Base-by-base conservation (phyloP, 2,113 vertebrate species). In the Saccopteryx leptura region DNA sequence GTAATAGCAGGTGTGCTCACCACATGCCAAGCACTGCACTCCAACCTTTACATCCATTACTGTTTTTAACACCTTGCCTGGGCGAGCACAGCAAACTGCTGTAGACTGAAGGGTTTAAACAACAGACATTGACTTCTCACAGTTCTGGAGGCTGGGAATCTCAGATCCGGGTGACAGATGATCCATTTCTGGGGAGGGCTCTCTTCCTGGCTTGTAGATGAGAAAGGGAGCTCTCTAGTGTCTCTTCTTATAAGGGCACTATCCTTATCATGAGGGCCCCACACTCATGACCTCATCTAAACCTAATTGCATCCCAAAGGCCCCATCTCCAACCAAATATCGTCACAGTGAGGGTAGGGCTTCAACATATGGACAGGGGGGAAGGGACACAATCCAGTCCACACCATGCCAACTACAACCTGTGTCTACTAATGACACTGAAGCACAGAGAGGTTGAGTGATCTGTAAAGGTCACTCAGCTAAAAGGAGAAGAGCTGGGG, bases 241-340 rank as follows among this genome's bases (percentile, higher is more conserved):
- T 68, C 84, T 78, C 84, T 90, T 56, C 39, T 31, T 39, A 17
- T 2, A 50, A 50, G 18, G 24, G 48, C 12, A 52, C 23, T 54
- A 71, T 88, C 78, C 52, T 46, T 72, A n/a, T 7, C 14, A 4
- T 26, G 21, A 61, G 54, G 52, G 10, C 12, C 54, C 88, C 4
- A 48, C 23, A n/a, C 48, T 82, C 63, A 54, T 8, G 61, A 63
- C 21, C 19, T 72, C 91, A 85, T 50, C n/a, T 83, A 89, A 83
- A 68, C 50, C 63, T 76, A 60, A 48, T 79, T 23, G 65, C 24
- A 9, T 83, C 39, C 80, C 60, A 65, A 83, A 96, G 66, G 66
- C 26, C 11, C n/a, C 21, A 9, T 52, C 61, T 93, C 72, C 68
- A 92, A 80, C 78, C 52, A 90, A 80, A 93, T 50, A 61, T 3